phyloP scores from a whole-genome alignment of 2,888 invertebrate genomes.

The Drosophila histrio region DNA sequence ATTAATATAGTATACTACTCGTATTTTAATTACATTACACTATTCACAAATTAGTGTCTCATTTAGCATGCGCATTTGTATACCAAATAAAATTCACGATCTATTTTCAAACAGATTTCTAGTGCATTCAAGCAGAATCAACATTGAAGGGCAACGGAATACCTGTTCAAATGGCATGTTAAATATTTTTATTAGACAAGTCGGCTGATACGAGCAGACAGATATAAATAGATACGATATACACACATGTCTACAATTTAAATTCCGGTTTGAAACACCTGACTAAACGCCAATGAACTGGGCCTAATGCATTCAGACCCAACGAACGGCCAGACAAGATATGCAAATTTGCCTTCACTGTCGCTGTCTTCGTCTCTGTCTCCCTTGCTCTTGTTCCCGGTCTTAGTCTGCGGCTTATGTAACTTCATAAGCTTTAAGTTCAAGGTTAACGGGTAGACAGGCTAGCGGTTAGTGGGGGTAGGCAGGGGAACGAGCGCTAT shows the following conservation, averaged over 20 bases:
- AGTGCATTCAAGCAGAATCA: neutral
- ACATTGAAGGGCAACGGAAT: constrained; percentile 16
- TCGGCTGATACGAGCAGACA: constrained; percentile 67
- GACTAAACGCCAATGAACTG: constrained; percentile 55
- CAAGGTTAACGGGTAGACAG: constrained; percentile 52
- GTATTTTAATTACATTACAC: neutral
- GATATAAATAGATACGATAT: constrained; percentile 34
- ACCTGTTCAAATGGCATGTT: constrained; percentile 44
- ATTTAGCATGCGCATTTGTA: neutral
- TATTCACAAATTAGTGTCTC: neutral
- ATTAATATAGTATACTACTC: too few species aligned
- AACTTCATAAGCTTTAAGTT: constrained; percentile 55
- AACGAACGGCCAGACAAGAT: constrained; percentile 18
- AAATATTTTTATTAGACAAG: constrained; percentile 49
- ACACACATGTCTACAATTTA: constrained; percentile 22
- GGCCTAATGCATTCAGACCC: constrained; percentile 47
- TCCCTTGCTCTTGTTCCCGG: neutral
- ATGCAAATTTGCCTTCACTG: constrained; percentile 54
- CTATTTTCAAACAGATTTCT: neutral
- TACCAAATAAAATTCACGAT: neutral
- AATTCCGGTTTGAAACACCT: constrained; percentile 66
- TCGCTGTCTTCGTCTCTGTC: neutral
- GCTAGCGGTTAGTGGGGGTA: neutral
- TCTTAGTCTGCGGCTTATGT: constrained; percentile 36
- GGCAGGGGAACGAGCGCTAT: neutral